Evolutionary conservation across 2,113 vertebrate species (phyloP), one percentile per base, ranked within the genome.

Genomic region (Seriola rivoliana): DNA sequence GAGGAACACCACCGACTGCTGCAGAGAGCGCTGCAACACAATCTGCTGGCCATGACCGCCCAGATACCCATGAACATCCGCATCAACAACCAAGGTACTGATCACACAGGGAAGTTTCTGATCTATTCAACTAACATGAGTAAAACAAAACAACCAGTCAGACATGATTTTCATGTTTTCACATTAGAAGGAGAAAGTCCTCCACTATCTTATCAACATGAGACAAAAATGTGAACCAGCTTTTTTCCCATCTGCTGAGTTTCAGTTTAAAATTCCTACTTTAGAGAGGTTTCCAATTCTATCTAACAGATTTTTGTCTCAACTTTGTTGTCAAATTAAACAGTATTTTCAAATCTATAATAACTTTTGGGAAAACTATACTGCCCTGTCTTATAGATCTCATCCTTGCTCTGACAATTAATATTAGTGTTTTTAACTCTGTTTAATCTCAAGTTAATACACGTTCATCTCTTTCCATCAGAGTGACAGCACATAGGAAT

Each of bases 61-160:
- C 98, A 99, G 94, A 92, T 99, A 85, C 98, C 98, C 25, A 99
- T 99, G 98, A 99, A 96, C 94, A 97, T 99, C 88, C 97, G 98
- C 58, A 99, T 99, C 95, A 99, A 96, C 91, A 98, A 95, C 94
- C 98, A 97, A 96, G 97, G 97, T 97, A 95, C 60, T 32, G 17
- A 74, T 23, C 55, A 21, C 32, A 14, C 10, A 12, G 17, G 21
- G 5, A 14, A 25, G 40, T 63, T 32, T 70, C 4, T 40, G 32
- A 75, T 44, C 19, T 5, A 21, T 55, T 65, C 12, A 13, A 42
- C 0, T 23, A 1, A 38, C 1, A 11, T 0, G 17, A 74, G 44
- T 8, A 21, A 13, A 54, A 36, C 29, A 3, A 55, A 70, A 50
- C 52, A 66, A 63, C 34, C 32, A 65, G 40, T 40, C 50, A 78